A percentile compares a stretch with the other conserved stretches of the same genome.
These are phyloP conservation scores for Heterochromis multidens DNA, from an alignment of 2,113 vertebrate species.

Conservation along the genomic window DNA sequence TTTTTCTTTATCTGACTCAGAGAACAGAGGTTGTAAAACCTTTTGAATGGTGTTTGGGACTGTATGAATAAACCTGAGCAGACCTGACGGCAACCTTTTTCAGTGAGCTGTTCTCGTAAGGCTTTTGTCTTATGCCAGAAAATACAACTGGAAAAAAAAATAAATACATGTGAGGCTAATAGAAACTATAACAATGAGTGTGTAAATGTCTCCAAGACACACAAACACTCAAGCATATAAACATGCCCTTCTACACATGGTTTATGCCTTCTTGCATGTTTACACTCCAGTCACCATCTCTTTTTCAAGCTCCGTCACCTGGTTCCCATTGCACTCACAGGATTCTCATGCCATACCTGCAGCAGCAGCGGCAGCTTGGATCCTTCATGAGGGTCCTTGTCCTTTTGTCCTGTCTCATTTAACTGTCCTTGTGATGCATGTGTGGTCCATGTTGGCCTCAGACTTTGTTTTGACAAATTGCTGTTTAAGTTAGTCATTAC, in stretches of 20 bases:
- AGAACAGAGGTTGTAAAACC: not conserved
- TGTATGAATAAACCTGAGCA: not conserved
- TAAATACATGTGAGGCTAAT: not conserved
- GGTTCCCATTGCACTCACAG: not conserved
- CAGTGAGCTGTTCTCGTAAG: not conserved
- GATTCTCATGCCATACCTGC: not conserved
- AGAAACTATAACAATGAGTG: not conserved
- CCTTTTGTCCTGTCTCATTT: conserved; percentile 10
- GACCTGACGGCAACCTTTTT: not conserved
- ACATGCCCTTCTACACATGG: not conserved
- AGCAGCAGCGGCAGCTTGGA: not conserved
- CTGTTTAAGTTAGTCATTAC: conserved; percentile 24
- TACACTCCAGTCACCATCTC: not conserved
- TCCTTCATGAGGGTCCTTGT: conserved; percentile 7
- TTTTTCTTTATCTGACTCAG: not conserved
- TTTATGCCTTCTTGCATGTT: not conserved
- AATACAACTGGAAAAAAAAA: not conserved
- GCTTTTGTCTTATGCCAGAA: not conserved
- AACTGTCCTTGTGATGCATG: conserved; percentile 38
- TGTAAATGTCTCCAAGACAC: not conserved
- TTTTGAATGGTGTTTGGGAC: not conserved
- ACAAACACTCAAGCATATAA: not conserved
- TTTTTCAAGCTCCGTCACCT: not conserved
- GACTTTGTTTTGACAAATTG: conserved; percentile 39
- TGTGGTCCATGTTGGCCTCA: conserved; percentile 4